Conservation (phyloP, 2,797 vertebrate genomes). For the Corythornis leucogaster region DNA sequence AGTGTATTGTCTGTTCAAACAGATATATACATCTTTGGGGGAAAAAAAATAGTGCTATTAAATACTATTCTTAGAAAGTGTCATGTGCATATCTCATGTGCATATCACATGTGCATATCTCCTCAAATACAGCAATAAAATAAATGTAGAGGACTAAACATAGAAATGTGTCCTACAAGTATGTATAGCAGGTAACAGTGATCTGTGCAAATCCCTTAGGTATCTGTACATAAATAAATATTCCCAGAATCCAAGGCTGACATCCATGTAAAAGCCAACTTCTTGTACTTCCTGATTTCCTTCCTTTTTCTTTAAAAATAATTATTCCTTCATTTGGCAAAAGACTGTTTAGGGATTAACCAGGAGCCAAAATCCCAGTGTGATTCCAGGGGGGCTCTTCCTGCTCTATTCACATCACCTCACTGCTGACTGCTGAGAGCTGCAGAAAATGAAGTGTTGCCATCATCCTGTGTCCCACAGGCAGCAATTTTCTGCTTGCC, state of each 20-base stretch:
- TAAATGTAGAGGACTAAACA: not conserved
- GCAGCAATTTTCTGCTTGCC: slow-evolving; percentile 56
- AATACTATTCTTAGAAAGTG: not conserved
- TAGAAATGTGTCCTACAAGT: not conserved
- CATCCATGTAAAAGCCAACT: not conserved
- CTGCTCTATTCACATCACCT: slow-evolving; percentile 40
- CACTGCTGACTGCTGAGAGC: slow-evolving; percentile 32
- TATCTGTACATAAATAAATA: not conserved
- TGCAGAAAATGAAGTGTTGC: slow-evolving; percentile 51
- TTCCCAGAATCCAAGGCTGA: not conserved
- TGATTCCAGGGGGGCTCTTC: slow-evolving; percentile 5
- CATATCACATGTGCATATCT: not conserved
- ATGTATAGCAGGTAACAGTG: not conserved
- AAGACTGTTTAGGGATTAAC: not conserved
- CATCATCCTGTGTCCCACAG: slow-evolving; percentile 38
- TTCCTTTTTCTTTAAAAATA: not conserved
- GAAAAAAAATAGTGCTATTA: slow-evolving; percentile 19
- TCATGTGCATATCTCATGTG: slow-evolving; percentile 7
- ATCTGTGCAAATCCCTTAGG: slow-evolving; percentile 13
- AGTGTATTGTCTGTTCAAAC: not conserved
- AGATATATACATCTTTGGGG: slow-evolving; percentile 13
- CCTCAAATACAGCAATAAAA: slow-evolving; percentile 10
- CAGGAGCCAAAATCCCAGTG: not conserved
- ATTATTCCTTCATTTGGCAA: not conserved
- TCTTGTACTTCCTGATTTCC: not conserved